Base-by-base conservation (phyloP, 64 coral and sea anemone genomes). In the Platygyra sinensis region DNA sequence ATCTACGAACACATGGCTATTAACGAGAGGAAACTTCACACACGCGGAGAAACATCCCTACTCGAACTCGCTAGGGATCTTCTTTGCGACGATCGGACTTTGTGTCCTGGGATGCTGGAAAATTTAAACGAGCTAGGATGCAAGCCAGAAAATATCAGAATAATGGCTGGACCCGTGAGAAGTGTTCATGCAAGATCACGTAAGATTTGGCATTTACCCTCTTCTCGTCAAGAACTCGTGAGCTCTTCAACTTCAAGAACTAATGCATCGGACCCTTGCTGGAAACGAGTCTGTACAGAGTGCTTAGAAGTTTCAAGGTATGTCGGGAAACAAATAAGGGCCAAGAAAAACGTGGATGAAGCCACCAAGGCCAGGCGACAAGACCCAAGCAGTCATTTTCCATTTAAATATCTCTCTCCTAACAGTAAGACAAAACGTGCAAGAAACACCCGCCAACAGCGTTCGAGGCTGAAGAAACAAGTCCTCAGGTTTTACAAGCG, bases 321-420 rank as follows among this genome's bases (percentile, higher is more conserved):
- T 4, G 36, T 38, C 4, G 4, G 36, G 36, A 38, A 38, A 38
- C 1, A 76, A 30, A 12, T 15, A 36, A 20, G 18, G 39, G 74
- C 36, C 36, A 73, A 73, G 72, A 31, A 73, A 31, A 73, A 73
- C 27, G 72, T 73, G 9, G 72, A 76, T 17, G 74, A 76, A 76
- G 74, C 74, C 74, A 76, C 74, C 17, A 16, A 14, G 19, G 7
- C 22, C 1, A 52, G 54, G 22, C 42, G 42, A 0, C 75, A 77
- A n/a, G 10, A 2, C 2, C 75, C 38, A n/a, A 77, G 22, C 18
- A 89, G 87, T 75, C 75, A 89, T 33, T 89, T 50, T 67, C 87
- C 87, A 12, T 63, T 30, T 25, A 79, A 89, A 19, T 89, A 24
- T 69, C 60, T 88, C 1, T 65, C 87, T 0, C 87, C 87, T 25